Conservation (phyloP, 2,797 vertebrate genomes). For the Florisuga fusca region DNA sequence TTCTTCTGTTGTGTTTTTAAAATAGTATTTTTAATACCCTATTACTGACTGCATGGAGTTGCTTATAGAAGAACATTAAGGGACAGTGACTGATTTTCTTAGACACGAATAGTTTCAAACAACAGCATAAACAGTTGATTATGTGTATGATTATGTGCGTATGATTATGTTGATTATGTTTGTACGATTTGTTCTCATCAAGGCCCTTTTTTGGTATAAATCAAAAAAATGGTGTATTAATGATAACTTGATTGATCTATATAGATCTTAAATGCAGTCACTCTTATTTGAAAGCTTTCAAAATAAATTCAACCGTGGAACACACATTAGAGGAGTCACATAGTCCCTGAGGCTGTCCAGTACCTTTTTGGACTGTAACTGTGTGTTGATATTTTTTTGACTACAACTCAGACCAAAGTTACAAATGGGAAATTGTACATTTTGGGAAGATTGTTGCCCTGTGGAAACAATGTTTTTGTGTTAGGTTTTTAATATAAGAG, state of each 20-base stretch:
- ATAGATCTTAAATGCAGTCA: not conserved
- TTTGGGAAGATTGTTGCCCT: not conserved
- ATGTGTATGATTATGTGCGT: too few relatives aligned
- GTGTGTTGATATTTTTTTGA: not conserved
- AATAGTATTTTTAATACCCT: not conserved
- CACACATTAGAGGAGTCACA: not conserved
- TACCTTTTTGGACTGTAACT: not conserved
- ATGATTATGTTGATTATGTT: too few relatives aligned
- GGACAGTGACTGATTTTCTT: not conserved
- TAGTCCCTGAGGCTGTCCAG: not conserved
- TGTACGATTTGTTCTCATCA: not conserved
- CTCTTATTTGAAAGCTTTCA: not conserved
- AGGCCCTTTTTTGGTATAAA: not conserved
- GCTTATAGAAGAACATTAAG: not conserved
- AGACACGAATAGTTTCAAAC: not conserved
- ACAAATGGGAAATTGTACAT: not conserved
- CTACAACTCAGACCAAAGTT: not conserved
- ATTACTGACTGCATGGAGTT: not conserved
- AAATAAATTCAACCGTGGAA: not conserved
- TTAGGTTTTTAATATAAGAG: not conserved
- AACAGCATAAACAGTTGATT: not conserved
- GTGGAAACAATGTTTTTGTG: not conserved
- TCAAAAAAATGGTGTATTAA: not conserved
- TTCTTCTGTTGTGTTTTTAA: not conserved
- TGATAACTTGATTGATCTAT: not conserved